These are phyloP conservation scores for Riptortus pedestris DNA, from an alignment of 1,140 invertebrate species.

Conservation along the genomic window DNA sequence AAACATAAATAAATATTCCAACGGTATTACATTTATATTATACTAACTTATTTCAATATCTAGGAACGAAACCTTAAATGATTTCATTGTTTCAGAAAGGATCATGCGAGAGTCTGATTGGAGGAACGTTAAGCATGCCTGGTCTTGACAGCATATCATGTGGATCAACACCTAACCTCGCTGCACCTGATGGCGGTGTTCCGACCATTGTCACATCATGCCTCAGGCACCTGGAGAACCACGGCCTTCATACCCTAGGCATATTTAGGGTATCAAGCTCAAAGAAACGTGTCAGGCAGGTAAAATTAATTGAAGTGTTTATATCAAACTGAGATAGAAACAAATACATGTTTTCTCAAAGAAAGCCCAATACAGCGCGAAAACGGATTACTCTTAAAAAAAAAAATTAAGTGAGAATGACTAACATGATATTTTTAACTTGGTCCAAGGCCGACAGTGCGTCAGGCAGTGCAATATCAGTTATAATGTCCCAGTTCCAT, in stretches of 20 bases:
- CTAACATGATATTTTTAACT: too few relatives aligned
- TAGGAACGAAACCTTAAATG: not conserved
- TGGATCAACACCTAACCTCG: constrained; percentile 33
- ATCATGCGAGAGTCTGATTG: constrained; percentile 52
- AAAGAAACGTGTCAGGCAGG: constrained; percentile 82
- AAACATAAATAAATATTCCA: too few relatives aligned
- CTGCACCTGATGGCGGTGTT: constrained; percentile 40
- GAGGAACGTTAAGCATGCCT: constrained; percentile 44
- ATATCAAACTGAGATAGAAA: too few relatives aligned
- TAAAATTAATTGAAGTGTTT: constrained; percentile 36
- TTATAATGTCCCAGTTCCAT: too few relatives aligned
- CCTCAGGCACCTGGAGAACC: constrained; percentile 63
- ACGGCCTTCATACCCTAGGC: constrained; percentile 71
- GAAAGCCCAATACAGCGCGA: too few relatives aligned
- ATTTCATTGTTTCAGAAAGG: constrained; percentile 21
- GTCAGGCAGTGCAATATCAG: too few relatives aligned
- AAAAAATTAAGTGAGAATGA: too few relatives aligned
- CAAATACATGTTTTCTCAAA: too few relatives aligned
- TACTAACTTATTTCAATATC: too few relatives aligned
- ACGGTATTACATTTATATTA: too few relatives aligned
- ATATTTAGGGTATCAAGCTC: constrained; percentile 83
- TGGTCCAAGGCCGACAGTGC: too few relatives aligned
- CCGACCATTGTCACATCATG: constrained; percentile 67
- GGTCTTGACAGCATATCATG: constrained; percentile 41
- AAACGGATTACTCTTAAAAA: too few relatives aligned